Evolutionary conservation across 2,113 vertebrate genomes (phyloP), one percentile per base, ranked within the genome.

Genomic region (Brachirus orientalis): DNA sequence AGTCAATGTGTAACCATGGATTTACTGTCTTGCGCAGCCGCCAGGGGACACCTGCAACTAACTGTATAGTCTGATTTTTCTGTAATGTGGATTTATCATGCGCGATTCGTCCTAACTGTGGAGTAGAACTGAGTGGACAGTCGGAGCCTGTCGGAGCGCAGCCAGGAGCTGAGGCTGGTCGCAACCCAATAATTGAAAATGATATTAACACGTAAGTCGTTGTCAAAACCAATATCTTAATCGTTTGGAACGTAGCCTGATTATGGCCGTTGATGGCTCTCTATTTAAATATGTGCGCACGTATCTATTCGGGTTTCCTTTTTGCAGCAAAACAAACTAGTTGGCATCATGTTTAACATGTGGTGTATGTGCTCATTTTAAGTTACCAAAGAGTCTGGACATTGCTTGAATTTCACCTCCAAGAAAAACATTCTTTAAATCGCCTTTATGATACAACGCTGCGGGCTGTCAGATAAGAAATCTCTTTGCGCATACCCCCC

Each of bases 201-300:
- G 92, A 93, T 93, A 70, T 68, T 93, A 70, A 93, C 90, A 40
- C 91, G 92, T 93, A 86, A 93, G 92, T 93, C 10, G 0, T 13
- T 40, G 16, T 14, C 6, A 17, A 4, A 35, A n/a, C 19, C 9
- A 41, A 53, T 37, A 12, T 2, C 1, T 0, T 6, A 3, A 37
- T 2, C 22, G 1, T 45, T 35, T 51, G 2, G 8, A 19, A 10
- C 0, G 3, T 0, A 2, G 8, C 3, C 18, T 38, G 46, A 0
- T 11, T 6, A 13, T n/a, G 7, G n/a, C 16, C 3, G 44, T 16
- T 12, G 10, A 14, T 43, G 40, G 40, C 56, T 59, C 57, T 46
- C 2, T 36, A 5, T 38, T 60, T 64, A 6, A 51, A 58, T 38
- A 28, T 17, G 10, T 41, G 6, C 18, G 41, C 13, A 19, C 18